Base-by-base conservation (phyloP, 2,888 invertebrate species). In the Encarsia formosa region DNA sequence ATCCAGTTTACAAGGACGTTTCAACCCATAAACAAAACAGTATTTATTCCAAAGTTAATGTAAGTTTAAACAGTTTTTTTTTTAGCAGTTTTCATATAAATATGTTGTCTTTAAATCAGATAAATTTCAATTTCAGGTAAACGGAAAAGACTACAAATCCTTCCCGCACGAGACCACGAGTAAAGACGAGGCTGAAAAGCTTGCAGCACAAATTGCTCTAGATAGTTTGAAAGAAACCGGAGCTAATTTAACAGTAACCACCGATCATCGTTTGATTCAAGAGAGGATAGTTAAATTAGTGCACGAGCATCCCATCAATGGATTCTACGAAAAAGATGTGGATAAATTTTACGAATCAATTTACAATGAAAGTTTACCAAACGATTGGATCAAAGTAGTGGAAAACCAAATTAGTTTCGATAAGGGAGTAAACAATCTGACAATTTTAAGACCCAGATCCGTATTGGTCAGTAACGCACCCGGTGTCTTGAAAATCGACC, bases 341-440 rank as follows among this genome's bases (percentile, higher is more conserved):
- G 75, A 76, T 11, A 65, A 69, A 2, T 75, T 75, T 56, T 82
- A 80, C 63, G 80, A 79, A 50, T 77, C 81, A 54, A 79, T 79
- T 54, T 86, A 81, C 63, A 74, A 78, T 2, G 86, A 87, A 68
- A 79, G 80, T 47, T 73, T 90, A 42, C 89, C 90, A 0, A 75
- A 75, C 11, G 80, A 86, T 67, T 88, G 90, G 86, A 75, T 83
- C 64, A 77, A 80, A 47, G 68, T 85, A 41, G 73, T 84, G 20
- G 79, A 83, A 62, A 76, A 77, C 52, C 75, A 73, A 40, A 79
- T 85, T 52, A 73, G 74, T 39, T 77, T 79, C 52, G 83, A 83
- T 59, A 71, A 76, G 60, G 76, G 78, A 23, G 77, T 76, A 5
- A 78, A 79, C 62, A 76, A 78, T 53, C 72, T 75, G n/a, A 61